Evolutionary conservation across 2,888 invertebrate species (phyloP).

Genomic region (Leucoma salicis): DNA sequence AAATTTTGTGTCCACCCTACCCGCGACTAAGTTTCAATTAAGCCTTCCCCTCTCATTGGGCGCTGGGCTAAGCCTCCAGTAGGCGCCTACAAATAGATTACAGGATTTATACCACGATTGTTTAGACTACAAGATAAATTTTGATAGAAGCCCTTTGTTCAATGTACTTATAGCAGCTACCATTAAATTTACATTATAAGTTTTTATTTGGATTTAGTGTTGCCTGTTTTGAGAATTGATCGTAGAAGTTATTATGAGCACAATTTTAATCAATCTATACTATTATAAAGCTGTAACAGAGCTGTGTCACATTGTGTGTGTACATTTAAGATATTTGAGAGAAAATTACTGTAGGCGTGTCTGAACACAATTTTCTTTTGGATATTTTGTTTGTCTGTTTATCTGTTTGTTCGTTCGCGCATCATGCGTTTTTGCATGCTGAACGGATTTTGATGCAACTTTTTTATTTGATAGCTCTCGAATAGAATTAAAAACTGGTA

Average conservation of each 20-base stretch:
- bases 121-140: conserved; percentile 42
- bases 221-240: conserved; percentile 1
- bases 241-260: neutral
- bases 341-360: too few species aligned
- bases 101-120: conserved; percentile 50
- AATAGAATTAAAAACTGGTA: too few species aligned
- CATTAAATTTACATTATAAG: conserved; percentile 32
- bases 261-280: neutral
- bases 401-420: too few species aligned
- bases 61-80: conserved; percentile 50
- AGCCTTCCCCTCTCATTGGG: conserved; percentile 57
- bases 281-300: too few species aligned
- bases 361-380: too few species aligned
- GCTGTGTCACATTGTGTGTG: too few species aligned
- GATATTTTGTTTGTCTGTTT: too few species aligned
- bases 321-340: too few species aligned
- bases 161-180: conserved; percentile 10
- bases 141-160: conserved; percentile 42
- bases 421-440: too few species aligned
- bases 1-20: conserved; percentile 21
- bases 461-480: too few species aligned
- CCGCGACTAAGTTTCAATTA: conserved; percentile 74
- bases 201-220: conserved; percentile 14
- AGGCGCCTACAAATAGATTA: conserved; percentile 61
- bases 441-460: too few species aligned